Evolutionary conservation across 2,113 vertebrate species (phyloP), one percentile per base, ranked within the genome.

Genomic region (Oncorhynchus kisutch): DNA sequence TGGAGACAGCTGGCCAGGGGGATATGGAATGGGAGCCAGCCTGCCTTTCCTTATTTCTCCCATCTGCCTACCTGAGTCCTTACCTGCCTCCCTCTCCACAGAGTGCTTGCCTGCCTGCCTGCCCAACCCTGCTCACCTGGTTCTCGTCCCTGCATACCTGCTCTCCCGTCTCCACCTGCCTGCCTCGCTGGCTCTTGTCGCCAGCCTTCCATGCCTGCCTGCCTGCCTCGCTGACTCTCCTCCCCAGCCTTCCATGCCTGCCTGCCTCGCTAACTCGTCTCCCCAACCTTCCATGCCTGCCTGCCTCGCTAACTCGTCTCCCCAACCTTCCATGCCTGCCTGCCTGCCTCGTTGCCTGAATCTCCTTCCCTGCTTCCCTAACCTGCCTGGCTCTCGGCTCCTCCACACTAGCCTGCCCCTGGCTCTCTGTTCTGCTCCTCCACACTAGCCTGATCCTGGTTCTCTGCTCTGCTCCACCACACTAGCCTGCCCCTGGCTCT

Each of bases 391-490:
- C 67, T 57, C 59, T 70, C 66, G 7, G 6, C n/a, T 22, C 20
- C 25, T 22, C 27, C 27, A 29, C 29, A 31, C 29, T 31, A 31
- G 5, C 29, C 29, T 31, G 29, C 29, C 29, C 29, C 29, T 31
- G 29, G 29, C 4, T 31, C 29, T 31, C 29, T 31, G 29, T 4
- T 29, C 29, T 29, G 29, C 29, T 31, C 29, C 4, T 31, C 29
- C 4, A 31, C 34, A 13, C 27, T 29, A 29, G 27, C 27, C 27
- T 29, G 27, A 0, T 0, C 91, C 91, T 88, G 91, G 72, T 85
- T 88, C 74, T 87, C 84, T 90, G 91, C 74, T 87, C 84, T 90
- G 91, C 91, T 29, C 29, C 29, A 5, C 29, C 29, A 29, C 4
- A 29, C 29, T 29, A 29, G 0, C 66, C 24, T 25, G 64, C n/a